A percentile compares a stretch with the other conserved stretches of the same genome.
These are phyloP conservation scores for Natrix natrix DNA, from an alignment of 2,797 vertebrate species.

Conservation along the genomic window DNA sequence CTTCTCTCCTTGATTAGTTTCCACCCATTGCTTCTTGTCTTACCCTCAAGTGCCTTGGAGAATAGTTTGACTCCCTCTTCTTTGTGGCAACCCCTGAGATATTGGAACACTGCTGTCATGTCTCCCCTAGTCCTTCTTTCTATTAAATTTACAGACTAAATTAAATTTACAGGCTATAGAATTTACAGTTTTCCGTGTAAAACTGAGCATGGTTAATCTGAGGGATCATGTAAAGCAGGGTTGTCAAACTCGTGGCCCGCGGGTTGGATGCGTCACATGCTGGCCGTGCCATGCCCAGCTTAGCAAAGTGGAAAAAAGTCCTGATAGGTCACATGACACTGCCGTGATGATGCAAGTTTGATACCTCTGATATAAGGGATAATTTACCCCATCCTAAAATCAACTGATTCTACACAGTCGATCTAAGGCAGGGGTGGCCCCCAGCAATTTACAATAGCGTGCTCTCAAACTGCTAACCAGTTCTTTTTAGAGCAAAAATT, in stretches of 20 bases:
- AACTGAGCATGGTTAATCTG: not conserved
- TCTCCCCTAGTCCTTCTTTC: no score
- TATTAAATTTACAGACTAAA: no score
- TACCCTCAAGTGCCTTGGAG: no score
- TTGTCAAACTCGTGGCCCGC: no score
- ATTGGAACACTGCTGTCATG: no score
- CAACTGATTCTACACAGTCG: not conserved
- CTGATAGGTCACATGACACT: no score
- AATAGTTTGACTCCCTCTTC: no score
- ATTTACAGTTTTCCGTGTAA: not conserved
- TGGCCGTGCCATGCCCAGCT: no score
- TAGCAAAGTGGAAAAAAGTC: no score
- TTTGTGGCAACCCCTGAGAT: no score
- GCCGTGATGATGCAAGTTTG: rapidly evolving
- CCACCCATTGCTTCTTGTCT: no score
- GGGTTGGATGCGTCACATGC: rapidly evolving
- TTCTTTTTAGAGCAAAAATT: not conserved
- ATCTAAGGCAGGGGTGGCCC: not conserved
- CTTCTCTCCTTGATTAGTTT: no score
- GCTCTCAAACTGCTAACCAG: not conserved
- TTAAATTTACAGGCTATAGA: not conserved
- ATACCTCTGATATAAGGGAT: not conserved
- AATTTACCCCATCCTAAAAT: not conserved
- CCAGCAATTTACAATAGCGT: not conserved
- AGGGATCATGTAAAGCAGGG: not conserved